These are phyloP conservation scores for Hololepta plana DNA, from an alignment of 2,888 invertebrate species.

Conservation along the genomic window DNA sequence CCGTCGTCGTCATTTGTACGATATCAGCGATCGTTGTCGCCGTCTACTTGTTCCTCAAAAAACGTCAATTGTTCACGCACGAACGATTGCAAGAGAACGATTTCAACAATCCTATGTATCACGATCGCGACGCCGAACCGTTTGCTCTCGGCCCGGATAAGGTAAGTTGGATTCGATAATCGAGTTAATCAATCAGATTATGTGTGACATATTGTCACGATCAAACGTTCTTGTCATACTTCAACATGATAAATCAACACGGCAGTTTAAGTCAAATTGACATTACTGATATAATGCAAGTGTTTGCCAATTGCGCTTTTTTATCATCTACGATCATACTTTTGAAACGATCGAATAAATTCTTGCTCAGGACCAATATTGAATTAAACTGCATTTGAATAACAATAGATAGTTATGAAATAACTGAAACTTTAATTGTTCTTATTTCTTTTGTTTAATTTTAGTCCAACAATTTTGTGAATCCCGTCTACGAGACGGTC, in stretches of 20 bases:
- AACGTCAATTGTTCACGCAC: constrained; percentile 46
- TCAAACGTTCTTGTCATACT: too few species aligned
- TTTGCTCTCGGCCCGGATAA: constrained; percentile 40
- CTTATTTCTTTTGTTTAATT: constrained; percentile 11
- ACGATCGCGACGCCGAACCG: constrained; percentile 47
- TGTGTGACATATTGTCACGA: too few species aligned
- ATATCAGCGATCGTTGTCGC: constrained; percentile 14
- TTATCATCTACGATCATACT: constrained; percentile 1
- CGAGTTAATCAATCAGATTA: too few species aligned
- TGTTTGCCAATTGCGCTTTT: too few species aligned
- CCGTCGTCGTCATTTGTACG: constrained; percentile 12
- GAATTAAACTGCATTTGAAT: too few species aligned
- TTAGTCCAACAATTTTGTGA: constrained; percentile 58
- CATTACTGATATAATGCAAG: too few species aligned
- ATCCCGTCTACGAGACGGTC: constrained; percentile 74
- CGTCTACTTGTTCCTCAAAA: constrained; percentile 18
- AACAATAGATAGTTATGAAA: too few species aligned
- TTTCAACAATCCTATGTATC: constrained; percentile 72
- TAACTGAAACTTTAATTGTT: too few species aligned
- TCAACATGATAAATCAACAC: too few species aligned
- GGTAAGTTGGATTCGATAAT: constrained; percentile 28
- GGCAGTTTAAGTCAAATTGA: too few species aligned
- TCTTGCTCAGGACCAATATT: too few species aligned
- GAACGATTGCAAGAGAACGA: constrained; percentile 68
- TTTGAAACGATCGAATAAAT: too few species aligned